These are phyloP conservation scores for Elmis aenea DNA, from an alignment of 2,888 invertebrate species.

Conservation along the genomic window DNA sequence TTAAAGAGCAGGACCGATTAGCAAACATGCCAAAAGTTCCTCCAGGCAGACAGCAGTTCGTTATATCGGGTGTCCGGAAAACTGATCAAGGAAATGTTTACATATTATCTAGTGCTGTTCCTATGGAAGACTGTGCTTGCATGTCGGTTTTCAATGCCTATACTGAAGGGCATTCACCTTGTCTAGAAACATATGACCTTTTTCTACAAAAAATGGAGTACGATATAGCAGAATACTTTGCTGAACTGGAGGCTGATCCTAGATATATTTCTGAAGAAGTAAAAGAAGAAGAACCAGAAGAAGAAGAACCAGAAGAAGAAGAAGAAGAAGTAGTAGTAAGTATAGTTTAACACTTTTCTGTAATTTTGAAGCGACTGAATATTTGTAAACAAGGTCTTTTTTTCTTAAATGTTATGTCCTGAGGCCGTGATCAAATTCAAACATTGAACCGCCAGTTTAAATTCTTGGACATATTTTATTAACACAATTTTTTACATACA, in stretches of 20 bases:
- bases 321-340: too few species aligned
- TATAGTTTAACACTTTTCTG: too few species aligned
- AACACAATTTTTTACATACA: too few species aligned
- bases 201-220: constrained; percentile 28
- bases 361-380: too few species aligned
- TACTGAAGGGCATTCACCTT: constrained; percentile 31
- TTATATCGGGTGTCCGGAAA: constrained; percentile 35
- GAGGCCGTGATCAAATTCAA: too few species aligned
- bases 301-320: too few species aligned
- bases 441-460: too few species aligned
- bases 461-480: too few species aligned
- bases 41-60: constrained; percentile 32
- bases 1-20: constrained; percentile 27
- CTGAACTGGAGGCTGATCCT: constrained; percentile 22
- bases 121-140: constrained; percentile 35
- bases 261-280: too few species aligned
- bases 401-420: too few species aligned
- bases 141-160: constrained; percentile 33
- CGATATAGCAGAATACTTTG: constrained; percentile 24
- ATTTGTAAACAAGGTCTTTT: too few species aligned
- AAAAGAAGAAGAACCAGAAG: too few species aligned
- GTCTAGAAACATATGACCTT: constrained; percentile 28
- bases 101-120: constrained; percentile 30
- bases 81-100: constrained; percentile 37
- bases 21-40: constrained; percentile 33